Conservation (phyloP, 2,113 vertebrate species). For the Eupsittula cactorum region DNA sequence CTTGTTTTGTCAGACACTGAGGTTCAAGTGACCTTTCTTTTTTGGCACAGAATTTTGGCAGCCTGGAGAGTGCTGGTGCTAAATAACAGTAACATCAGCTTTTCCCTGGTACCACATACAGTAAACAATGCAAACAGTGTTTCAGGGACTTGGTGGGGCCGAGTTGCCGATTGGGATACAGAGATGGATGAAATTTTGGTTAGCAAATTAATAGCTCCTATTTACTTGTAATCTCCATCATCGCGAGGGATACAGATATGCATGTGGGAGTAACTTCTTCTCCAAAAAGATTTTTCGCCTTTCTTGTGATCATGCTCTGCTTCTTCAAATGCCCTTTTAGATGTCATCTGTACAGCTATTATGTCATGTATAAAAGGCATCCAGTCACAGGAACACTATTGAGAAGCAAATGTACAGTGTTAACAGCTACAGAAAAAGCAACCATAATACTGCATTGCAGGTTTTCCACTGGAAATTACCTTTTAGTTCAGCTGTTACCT, state of each 20-base stretch:
- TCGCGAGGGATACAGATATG: neutral
- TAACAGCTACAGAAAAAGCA: neutral
- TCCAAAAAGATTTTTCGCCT: neutral
- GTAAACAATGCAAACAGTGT: constrained; percentile 57
- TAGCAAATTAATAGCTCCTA: neutral
- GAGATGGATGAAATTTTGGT: neutral
- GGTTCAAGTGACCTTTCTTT: constrained; percentile 53
- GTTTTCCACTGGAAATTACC: neutral
- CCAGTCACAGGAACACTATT: neutral
- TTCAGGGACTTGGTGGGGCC: neutral
- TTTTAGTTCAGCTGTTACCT: neutral
- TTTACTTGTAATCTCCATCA: neutral
- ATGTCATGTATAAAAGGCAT: neutral
- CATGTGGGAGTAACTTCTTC: neutral
- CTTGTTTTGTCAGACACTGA: constrained; percentile 40
- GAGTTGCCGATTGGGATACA: neutral
- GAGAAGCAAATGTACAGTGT: neutral
- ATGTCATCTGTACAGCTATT: neutral
- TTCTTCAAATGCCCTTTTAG: neutral
- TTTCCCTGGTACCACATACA: constrained; percentile 4
- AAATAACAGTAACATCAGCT: constrained; percentile 66
- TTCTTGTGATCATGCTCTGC: neutral
- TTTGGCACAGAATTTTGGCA: constrained; percentile 57
- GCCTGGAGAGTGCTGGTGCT: constrained; percentile 35
- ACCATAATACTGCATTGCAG: neutral